phyloP scores from a whole-genome alignment of 2,113 vertebrate genomes.

The Elgaria multicarinata region DNA sequence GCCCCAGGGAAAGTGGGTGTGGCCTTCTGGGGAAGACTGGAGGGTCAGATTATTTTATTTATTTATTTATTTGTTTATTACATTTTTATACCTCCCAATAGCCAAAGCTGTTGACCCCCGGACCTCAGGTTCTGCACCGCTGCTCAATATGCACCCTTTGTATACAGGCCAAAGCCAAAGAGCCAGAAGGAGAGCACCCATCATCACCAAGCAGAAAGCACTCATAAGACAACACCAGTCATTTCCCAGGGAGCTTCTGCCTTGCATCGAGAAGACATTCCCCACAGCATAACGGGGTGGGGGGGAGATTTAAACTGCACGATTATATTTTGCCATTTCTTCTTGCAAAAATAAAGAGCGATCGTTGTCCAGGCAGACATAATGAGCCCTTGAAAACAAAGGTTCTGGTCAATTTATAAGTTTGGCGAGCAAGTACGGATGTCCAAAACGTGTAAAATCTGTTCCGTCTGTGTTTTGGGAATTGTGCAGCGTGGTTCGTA shows the following conservation, averaged over 20 bases:
- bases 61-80: too few species aligned
- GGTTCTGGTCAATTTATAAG: constrained; percentile 1
- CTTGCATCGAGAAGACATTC: constrained; percentile 30
- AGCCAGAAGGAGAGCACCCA: background rate
- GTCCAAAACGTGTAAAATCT: too few species aligned
- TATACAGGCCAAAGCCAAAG: constrained; percentile 20
- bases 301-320: background rate
- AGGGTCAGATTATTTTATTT: too few species aligned
- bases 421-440: constrained; percentile 33
- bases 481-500: too few species aligned
- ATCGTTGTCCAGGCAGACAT: background rate
- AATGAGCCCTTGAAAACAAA: background rate
- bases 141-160: fast-evolving
- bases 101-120: too few species aligned
- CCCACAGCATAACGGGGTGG: background rate
- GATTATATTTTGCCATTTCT: background rate
- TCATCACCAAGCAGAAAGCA: constrained; percentile 30
- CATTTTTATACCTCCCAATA: too few species aligned
- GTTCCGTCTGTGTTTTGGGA: too few species aligned
- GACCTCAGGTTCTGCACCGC: too few species aligned
- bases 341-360: constrained; percentile 21
- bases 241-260: constrained; percentile 30
- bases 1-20: too few species aligned
- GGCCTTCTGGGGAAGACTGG: too few species aligned
- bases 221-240: background rate